phyloP scores from a whole-genome alignment of 2,888 invertebrate genomes.

The Orthosia cruda region DNA sequence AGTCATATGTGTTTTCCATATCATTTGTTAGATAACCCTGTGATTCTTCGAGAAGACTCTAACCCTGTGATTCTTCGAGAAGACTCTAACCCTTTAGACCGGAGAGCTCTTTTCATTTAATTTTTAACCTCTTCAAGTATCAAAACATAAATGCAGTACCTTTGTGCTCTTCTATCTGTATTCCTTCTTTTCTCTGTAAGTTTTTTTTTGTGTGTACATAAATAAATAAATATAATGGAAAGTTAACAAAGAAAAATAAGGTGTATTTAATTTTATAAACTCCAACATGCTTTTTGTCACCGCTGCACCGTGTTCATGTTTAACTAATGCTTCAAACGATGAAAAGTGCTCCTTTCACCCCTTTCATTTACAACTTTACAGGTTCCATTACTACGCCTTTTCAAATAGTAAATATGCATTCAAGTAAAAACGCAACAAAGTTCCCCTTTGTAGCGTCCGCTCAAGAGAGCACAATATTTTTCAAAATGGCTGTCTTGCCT shows the following conservation, averaged over 20 bases:
- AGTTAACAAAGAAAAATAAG: too few species aligned
- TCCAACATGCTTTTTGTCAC: not conserved
- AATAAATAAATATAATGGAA: not conserved
- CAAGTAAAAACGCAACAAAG: slow-evolving; percentile 49
- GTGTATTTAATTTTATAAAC: not conserved
- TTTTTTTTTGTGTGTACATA: too few species aligned
- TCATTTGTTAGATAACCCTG: too few species aligned
- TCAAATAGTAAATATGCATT: slow-evolving; percentile 49
- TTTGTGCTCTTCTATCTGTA: too few species aligned
- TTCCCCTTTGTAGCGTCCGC: slow-evolving; percentile 44
- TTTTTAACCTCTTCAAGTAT: not conserved
- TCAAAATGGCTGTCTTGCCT: slow-evolving; percentile 28
- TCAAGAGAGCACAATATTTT: slow-evolving; percentile 51
- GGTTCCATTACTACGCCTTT: slow-evolving; percentile 32
- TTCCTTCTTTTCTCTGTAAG: too few species aligned
- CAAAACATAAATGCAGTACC: too few species aligned
- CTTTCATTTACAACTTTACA: not conserved
- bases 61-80: too few species aligned
- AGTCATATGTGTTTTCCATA: too few species aligned
- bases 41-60: too few species aligned
- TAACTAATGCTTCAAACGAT: not conserved
- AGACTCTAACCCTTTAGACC: too few species aligned
- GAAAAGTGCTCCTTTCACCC: not conserved
- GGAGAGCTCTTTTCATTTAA: too few species aligned
- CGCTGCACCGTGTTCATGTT: not conserved